These are phyloP conservation scores for Ochotona princeps DNA, from an alignment of 2,113 vertebrate species.

Conservation along the genomic window DNA sequence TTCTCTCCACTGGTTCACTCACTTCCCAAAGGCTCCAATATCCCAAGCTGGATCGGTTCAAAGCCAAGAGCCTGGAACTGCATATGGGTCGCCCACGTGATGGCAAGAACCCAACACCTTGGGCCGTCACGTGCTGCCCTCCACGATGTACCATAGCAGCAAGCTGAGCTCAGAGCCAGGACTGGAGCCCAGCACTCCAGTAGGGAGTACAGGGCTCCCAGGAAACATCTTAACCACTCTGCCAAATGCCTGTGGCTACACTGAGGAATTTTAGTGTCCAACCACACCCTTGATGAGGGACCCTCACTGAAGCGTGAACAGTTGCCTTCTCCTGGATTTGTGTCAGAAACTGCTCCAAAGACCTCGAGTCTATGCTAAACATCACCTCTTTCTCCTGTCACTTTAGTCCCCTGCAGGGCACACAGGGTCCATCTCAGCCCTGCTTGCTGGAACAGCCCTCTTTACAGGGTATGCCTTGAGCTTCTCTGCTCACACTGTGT, in stretches of 20 bases:
- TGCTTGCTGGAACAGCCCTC: not conserved
- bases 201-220: too few species aligned
- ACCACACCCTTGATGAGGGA: fast-evolving
- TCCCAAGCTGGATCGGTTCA: too few species aligned
- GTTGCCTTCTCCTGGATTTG: not conserved
- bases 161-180: too few species aligned
- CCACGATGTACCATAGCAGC: too few species aligned
- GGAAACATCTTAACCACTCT: too few species aligned
- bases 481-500: not conserved
- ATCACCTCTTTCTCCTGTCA: not conserved
- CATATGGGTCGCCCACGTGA: too few species aligned
- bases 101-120: too few species aligned
- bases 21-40: too few species aligned
- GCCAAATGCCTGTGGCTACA: not conserved
- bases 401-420: not conserved
- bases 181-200: too few species aligned
- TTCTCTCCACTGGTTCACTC: too few species aligned
- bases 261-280: not conserved
- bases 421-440: not conserved
- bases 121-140: too few species aligned
- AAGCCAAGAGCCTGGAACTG: too few species aligned
- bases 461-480: not conserved
- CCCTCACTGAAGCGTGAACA: not conserved
- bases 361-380: fast-evolving
- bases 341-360: not conserved